Evolutionary conservation across 2,888 invertebrate species (phyloP).

Genomic region (Plutella xylostella): DNA sequence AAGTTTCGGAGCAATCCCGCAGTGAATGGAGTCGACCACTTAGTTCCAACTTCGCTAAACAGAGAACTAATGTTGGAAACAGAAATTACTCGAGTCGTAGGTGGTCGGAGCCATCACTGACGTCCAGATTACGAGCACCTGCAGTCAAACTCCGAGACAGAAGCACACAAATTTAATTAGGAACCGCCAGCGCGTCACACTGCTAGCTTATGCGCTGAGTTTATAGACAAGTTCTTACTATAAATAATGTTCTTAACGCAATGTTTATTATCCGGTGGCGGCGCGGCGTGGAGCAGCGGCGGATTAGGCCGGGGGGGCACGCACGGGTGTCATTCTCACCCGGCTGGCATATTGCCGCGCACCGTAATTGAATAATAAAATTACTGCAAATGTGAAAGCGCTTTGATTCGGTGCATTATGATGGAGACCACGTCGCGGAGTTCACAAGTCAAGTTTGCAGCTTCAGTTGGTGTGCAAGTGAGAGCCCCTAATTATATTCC

Average conservation of each 20-base stretch:
- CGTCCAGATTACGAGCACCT: constrained; percentile 29
- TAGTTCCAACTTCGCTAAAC: constrained; percentile 23
- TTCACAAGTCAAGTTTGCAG: too few relatives aligned
- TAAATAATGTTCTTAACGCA: constrained; percentile 39
- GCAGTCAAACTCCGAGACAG: constrained; percentile 27
- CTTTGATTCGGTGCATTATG: constrained; percentile 30
- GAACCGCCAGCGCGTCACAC: constrained; percentile 17
- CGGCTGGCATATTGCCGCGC: constrained; percentile 44
- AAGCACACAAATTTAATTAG: constrained; percentile 49
- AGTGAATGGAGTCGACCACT: constrained; percentile 13
- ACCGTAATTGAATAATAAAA: constrained; percentile 55
- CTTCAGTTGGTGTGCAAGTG: neutral
- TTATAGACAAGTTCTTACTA: constrained; percentile 39
- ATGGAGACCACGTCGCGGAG: constrained; percentile 8
- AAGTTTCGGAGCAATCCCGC: constrained; percentile 14
- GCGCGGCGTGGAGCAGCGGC: constrained; percentile 19
- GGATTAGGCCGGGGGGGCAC: constrained; percentile 18
- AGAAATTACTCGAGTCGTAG: constrained; percentile 27
- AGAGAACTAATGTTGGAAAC: constrained; percentile 26
- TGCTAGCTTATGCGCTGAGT: constrained; percentile 29
- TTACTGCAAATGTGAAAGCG: constrained; percentile 39
- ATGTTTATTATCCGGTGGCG: constrained; percentile 39
- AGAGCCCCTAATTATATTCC: too few relatives aligned
- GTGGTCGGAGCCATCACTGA: constrained; percentile 18
- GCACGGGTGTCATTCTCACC: constrained; percentile 48